Evolutionary conservation across 2,113 vertebrate species (phyloP).

Genomic region (Hiodon tergisus): DNA sequence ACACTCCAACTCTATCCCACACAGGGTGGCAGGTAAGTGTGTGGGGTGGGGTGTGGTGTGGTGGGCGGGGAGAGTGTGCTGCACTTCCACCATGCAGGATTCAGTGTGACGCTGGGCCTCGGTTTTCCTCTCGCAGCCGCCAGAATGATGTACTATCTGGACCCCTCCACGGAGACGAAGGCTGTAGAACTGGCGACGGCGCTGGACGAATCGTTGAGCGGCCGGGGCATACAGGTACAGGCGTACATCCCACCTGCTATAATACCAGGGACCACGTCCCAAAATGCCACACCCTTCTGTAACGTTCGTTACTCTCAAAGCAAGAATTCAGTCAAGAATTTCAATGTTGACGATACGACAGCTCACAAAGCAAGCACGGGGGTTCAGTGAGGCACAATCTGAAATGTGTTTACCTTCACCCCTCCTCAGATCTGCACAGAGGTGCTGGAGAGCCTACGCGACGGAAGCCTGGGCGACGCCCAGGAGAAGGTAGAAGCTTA

Average conservation of each 20-base stretch:
- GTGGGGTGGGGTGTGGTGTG: no score
- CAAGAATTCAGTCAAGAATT: no score
- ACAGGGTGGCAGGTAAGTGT: constrained; percentile 85
- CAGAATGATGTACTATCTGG: constrained; percentile 96
- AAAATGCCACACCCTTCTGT: no score
- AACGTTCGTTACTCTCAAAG: no score
- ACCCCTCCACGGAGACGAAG: constrained; percentile 80
- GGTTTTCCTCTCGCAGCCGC: constrained; percentile 62
- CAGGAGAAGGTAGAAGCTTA: constrained; percentile 81
- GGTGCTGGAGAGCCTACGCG: constrained; percentile 83
- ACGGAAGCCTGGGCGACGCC: constrained; percentile 78
- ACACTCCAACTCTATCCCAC: constrained; percentile 90
- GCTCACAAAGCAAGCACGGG: not conserved
- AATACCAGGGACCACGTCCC: not conserved
- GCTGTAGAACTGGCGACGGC: constrained; percentile 83
- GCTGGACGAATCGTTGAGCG: constrained; percentile 81
- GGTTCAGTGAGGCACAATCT: not conserved
- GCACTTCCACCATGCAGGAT: not conserved
- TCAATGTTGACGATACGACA: no score
- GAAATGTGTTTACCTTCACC: not conserved
- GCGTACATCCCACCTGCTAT: no score
- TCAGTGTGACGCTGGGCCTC: not conserved
- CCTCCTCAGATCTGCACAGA: constrained; percentile 79
- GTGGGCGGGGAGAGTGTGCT: no score
- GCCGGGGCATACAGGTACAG: constrained; percentile 83